Conservation (phyloP, 2,797 vertebrate species). For the Rhynchotus rufescens region DNA sequence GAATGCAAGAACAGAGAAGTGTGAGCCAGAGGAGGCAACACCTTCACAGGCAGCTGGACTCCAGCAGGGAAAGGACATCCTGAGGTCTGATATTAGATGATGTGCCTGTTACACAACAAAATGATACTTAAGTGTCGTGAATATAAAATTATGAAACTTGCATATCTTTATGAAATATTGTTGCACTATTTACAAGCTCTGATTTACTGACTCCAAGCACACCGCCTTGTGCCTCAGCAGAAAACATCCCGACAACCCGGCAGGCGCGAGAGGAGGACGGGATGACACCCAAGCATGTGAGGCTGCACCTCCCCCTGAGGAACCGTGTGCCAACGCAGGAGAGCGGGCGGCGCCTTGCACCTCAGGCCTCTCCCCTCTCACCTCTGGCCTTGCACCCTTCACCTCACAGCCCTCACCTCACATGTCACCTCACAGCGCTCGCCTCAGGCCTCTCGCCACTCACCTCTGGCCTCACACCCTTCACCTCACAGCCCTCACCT, state of each 20-base stretch:
- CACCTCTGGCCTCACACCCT: no score
- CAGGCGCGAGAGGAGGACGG: background rate
- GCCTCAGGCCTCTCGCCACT: no score
- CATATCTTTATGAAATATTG: background rate
- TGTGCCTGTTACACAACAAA: background rate
- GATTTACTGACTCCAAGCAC: constrained; percentile 4
- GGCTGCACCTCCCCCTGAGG: background rate
- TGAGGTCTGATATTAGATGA: background rate
- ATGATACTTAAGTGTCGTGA: background rate
- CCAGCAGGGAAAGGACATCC: background rate
- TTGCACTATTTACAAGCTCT: background rate
- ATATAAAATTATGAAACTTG: background rate
- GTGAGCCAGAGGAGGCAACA: background rate
- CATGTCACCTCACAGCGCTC: no score
- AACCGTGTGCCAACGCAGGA: background rate
- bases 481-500: no score
- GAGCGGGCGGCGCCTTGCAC: background rate
- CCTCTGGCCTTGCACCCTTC: no score
- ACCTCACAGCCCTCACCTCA: no score
- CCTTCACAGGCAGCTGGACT: background rate
- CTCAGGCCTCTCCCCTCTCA: no score
- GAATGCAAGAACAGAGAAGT: background rate
- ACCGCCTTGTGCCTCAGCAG: constrained; percentile 15
- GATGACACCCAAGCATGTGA: background rate
- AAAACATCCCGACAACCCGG: constrained; percentile 25